A percentile compares a stretch with the other conserved stretches of the same genome.
These are phyloP conservation scores for Nemapogon koenigi DNA, from an alignment of 2,888 invertebrate species.

Conservation along the genomic window DNA sequence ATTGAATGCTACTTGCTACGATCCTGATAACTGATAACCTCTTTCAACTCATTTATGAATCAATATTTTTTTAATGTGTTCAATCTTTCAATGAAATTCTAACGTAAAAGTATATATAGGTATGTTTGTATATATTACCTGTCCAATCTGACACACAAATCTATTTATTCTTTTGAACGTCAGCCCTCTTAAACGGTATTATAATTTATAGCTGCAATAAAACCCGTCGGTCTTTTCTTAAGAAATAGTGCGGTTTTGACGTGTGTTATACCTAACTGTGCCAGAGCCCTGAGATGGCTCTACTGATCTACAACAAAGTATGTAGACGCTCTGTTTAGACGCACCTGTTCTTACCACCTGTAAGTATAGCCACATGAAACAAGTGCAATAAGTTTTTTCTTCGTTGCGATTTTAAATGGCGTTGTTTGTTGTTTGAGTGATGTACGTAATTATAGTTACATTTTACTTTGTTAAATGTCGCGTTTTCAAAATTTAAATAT, in stretches of 20 bases:
- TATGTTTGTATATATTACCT: slow-evolving; percentile 1
- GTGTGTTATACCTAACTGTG: background rate
- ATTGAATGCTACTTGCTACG: background rate
- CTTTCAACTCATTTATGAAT: background rate
- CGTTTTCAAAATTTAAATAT: too few species aligned
- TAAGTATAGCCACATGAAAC: too few species aligned
- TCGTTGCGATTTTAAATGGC: too few species aligned
- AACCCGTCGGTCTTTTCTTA: background rate
- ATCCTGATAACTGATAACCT: background rate
- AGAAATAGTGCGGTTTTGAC: slow-evolving; percentile 5
- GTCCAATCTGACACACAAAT: background rate
- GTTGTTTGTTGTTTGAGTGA: too few species aligned
- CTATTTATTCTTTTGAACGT: background rate
- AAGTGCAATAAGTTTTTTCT: too few species aligned
- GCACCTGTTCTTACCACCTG: too few species aligned
- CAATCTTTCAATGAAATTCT: background rate
- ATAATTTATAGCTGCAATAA: slow-evolving; percentile 4
- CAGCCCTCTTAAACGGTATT: background rate
- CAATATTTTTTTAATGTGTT: background rate
- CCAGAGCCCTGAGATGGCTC: background rate
- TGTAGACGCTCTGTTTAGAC: too few species aligned
- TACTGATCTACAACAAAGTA: too few species aligned
- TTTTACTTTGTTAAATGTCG: too few species aligned
- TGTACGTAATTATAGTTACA: too few species aligned
- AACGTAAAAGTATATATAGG: background rate